Conservation (phyloP, 2,113 vertebrate genomes). For the Sula dactylatra region DNA sequence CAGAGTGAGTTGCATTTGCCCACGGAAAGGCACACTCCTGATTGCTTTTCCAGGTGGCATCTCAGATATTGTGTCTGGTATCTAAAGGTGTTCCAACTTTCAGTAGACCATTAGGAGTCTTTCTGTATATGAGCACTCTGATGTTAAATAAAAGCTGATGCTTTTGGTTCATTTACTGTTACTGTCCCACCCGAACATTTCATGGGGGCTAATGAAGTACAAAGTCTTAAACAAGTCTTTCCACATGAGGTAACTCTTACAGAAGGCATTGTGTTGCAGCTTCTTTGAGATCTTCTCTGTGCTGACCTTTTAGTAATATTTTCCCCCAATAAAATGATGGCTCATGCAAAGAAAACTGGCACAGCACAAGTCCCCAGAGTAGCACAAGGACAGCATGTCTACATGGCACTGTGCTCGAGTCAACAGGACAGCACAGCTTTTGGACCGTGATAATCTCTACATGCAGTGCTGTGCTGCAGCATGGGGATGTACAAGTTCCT, state of each 20-base stretch:
- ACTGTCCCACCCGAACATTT: not conserved
- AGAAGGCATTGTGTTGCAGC: not conserved
- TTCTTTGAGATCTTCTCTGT: not conserved
- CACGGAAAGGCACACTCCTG: not conserved
- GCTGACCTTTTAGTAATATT: not conserved
- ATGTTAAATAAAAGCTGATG: not conserved
- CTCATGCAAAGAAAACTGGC: not conserved
- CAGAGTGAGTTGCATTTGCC: not conserved
- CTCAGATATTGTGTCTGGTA: not conserved
- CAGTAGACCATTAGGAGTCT: not conserved
- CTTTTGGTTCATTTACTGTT: not conserved
- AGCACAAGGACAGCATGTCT: not conserved
- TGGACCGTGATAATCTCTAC: not conserved
- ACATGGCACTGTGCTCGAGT: not conserved
- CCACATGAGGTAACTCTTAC: not conserved
- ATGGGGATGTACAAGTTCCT: not conserved
- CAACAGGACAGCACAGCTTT: not conserved
- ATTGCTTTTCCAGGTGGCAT: conserved; percentile 20
- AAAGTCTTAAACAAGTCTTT: not conserved
- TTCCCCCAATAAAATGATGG: not conserved
- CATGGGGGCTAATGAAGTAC: not conserved
- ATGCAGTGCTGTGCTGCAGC: not conserved
- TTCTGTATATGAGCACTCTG: not conserved
- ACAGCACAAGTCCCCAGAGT: not conserved
- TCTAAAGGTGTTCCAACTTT: not conserved